Evolutionary conservation across 2,113 vertebrate species (phyloP), one percentile per base, ranked within the genome.

Genomic region (Grammomys dolichurus): DNA sequence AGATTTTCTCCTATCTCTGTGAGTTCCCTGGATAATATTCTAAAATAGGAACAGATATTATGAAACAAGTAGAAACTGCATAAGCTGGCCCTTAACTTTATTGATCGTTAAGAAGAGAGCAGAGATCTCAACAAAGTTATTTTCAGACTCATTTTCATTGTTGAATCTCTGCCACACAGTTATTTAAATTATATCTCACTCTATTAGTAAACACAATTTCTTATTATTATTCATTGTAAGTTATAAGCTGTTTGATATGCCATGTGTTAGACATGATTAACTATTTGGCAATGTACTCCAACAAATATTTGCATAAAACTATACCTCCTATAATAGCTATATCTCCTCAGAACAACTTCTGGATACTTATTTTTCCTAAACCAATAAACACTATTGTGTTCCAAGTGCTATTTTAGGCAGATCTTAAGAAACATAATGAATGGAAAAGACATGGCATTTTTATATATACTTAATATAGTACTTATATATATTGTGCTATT

Each of bases 221-320:
- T 22, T 4, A 84, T 90, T 85, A 85, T 58, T 95, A 93, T 96
- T 63, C 28, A 93, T 2, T 31, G 88, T 90, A 93, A 87, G n/a
- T 87, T 75, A 93, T 26, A 75, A 56, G 31, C 17, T 78, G 82
- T 36, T 94, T 90, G 92, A 54, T 73, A n/a, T 88, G 72, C 87
- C 12, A 65, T 80, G 76, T 90, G 40, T 65, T 87, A 82, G 82
- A 90, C 46, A 91, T 89, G 1, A 78, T 96, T 91, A 88, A 86
- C 60, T 95, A 89, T 58, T 91, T 96, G 77, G 46, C 20, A 69
- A 87, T 96, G 36, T 65, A 14, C 36, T 90, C 36, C 22, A 58
- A 9, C 33, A 96, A 54, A 80, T 87, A 84, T 90, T 80, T 93
- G 70, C 63, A 26, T 89, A 82, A 89, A 95, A 65, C 58, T 70